Percentiles rank a stretch among this genome's conserved stretches.
phyloP scores from a whole-genome alignment of 2,113 vertebrate genomes.

The Delphinus delphis region DNA sequence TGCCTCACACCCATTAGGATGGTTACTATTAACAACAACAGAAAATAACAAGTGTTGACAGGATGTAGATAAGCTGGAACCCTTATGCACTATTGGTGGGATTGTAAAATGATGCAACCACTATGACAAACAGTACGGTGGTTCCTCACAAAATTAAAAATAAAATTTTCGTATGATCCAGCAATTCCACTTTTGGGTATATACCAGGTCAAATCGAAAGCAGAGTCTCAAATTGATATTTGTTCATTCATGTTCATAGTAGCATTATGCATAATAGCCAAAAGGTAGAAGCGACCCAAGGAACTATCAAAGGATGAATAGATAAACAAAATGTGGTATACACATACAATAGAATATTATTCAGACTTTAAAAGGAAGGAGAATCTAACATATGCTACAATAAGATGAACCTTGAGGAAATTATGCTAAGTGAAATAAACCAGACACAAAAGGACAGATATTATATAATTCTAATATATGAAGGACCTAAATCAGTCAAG shows the following conservation, averaged over 20 bases:
- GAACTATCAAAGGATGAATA: not conserved
- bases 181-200: not conserved
- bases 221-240: not conserved
- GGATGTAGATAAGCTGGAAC: not conserved
- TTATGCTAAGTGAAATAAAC: not conserved
- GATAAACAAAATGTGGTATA: not conserved
- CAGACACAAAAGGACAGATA: not conserved
- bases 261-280: not conserved
- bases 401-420: not conserved
- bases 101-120: not conserved
- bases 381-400: not conserved
- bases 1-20: not conserved
- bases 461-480: not conserved
- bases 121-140: not conserved
- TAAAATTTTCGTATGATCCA: not conserved
- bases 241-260: not conserved
- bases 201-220: not conserved
- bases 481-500: not conserved
- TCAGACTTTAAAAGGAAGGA: not conserved
- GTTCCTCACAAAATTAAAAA: not conserved
- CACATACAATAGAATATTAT: not conserved
- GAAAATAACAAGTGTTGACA: not conserved
- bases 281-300: not conserved
- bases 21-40: not conserved
- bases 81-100: not conserved